Conservation (phyloP, 2,113 vertebrate species). For the Tricholaema leucomelas region DNA sequence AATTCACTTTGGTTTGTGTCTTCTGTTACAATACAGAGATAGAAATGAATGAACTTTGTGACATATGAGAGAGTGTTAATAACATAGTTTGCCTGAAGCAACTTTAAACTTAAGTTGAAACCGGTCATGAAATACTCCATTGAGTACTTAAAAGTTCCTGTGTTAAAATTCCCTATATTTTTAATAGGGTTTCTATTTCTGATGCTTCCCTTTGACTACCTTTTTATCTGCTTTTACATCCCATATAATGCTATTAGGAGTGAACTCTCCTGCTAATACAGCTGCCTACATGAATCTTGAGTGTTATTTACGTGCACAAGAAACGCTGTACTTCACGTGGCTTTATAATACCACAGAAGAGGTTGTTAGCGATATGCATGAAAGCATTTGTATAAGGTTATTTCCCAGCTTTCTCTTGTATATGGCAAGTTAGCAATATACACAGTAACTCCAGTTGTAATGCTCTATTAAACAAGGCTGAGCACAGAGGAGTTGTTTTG, state of each 20-base stretch:
- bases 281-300: neutral
- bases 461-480: neutral
- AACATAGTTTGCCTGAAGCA: neutral
- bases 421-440: neutral
- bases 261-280: neutral
- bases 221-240: neutral
- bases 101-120: neutral
- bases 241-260: neutral
- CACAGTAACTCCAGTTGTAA: neutral
- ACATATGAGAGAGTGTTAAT: neutral
- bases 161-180: neutral
- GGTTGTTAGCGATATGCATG: neutral
- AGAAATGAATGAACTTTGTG: neutral
- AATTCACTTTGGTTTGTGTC: neutral
- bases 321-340: neutral
- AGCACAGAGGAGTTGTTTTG: neutral
- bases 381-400: neutral
- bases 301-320: neutral
- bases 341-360: neutral
- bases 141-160: neutral
- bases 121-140: neutral
- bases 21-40: accelerated
- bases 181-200: neutral
- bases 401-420: neutral
- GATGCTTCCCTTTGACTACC: neutral